phyloP scores from a whole-genome alignment of 2,888 invertebrate species.

The Chrysotoxum bicinctum region DNA sequence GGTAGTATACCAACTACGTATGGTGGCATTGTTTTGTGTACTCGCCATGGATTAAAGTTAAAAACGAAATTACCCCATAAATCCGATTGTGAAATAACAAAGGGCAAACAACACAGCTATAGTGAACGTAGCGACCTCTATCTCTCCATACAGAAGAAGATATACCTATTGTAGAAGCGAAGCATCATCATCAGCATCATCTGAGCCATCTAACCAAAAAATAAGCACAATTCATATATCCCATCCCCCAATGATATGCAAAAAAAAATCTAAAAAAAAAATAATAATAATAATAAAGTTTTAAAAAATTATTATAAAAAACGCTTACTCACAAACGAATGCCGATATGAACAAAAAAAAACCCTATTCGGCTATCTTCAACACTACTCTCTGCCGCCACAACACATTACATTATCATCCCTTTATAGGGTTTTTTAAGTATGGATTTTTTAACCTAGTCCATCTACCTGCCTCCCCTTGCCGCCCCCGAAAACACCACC shows the following conservation, averaged over 20 bases:
- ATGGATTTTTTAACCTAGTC: slow-evolving; percentile 69
- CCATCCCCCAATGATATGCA: slow-evolving; percentile 28
- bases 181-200: slow-evolving; percentile 41
- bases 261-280: slow-evolving; percentile 33
- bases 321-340: slow-evolving; percentile 55
- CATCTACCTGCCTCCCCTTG: slow-evolving; percentile 13
- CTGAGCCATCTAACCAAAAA: slow-evolving; percentile 65
- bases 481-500: slow-evolving; percentile 4
- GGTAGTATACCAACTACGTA: slow-evolving; percentile 46
- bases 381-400: slow-evolving; percentile 56
- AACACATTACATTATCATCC: slow-evolving; percentile 70
- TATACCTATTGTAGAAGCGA: slow-evolving; percentile 4
- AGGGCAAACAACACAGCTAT: slow-evolving; percentile 42
- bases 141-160: neutral
- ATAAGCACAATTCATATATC: slow-evolving; percentile 49
- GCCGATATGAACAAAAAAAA: slow-evolving; percentile 60
- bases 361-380: slow-evolving; percentile 67
- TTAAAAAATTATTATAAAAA: slow-evolving; percentile 41
- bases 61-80: slow-evolving; percentile 72
- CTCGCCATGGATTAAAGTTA: slow-evolving; percentile 63
- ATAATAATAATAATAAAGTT: slow-evolving; percentile 28
- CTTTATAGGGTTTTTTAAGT: slow-evolving; percentile 46
- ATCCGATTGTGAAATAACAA: slow-evolving; percentile 72
- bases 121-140: neutral
- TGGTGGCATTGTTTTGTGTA: slow-evolving; percentile 66